These are phyloP conservation scores for Sycophila texana DNA, from an alignment of 2,888 invertebrate species.

Conservation along the genomic window DNA sequence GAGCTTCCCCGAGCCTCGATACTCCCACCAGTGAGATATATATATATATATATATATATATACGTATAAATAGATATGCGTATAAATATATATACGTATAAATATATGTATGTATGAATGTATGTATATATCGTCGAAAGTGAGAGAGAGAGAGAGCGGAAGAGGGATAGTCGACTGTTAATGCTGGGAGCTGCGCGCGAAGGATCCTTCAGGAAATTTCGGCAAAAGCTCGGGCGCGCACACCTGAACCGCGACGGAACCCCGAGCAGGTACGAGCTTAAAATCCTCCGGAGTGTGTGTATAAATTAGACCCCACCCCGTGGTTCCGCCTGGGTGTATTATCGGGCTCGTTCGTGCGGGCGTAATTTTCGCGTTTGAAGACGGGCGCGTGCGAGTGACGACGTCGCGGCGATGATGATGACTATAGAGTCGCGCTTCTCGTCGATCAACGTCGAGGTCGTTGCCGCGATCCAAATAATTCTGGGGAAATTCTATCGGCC, in stretches of 20 bases:
- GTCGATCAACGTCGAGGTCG: neutral
- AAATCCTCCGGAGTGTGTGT: slow-evolving; percentile 29
- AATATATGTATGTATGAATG: no score
- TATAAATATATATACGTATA: no score
- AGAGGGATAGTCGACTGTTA: slow-evolving; percentile 24
- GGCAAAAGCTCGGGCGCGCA: slow-evolving; percentile 32
- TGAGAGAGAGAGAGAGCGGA: neutral
- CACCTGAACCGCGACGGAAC: slow-evolving; percentile 40
- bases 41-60: no score
- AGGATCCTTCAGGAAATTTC: slow-evolving; percentile 47
- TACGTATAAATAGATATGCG: no score
- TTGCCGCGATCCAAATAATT: neutral
- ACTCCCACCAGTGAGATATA: slow-evolving; percentile 3
- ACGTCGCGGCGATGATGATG: slow-evolving; percentile 15
- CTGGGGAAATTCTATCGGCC: slow-evolving; percentile 22
- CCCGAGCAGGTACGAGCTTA: slow-evolving; percentile 61
- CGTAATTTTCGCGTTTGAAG: slow-evolving; percentile 26
- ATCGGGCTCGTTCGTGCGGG: slow-evolving; percentile 45
- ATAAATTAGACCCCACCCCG: slow-evolving; percentile 28
- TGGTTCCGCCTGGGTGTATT: slow-evolving; percentile 26
- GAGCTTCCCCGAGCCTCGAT: slow-evolving; percentile 6
- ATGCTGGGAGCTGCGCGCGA: slow-evolving; percentile 16
- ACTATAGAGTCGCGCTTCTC: neutral
- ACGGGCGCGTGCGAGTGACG: neutral
- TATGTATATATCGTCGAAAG: no score